Conservation (phyloP, 2,113 vertebrate species). For the Atrichornis clamosus region DNA sequence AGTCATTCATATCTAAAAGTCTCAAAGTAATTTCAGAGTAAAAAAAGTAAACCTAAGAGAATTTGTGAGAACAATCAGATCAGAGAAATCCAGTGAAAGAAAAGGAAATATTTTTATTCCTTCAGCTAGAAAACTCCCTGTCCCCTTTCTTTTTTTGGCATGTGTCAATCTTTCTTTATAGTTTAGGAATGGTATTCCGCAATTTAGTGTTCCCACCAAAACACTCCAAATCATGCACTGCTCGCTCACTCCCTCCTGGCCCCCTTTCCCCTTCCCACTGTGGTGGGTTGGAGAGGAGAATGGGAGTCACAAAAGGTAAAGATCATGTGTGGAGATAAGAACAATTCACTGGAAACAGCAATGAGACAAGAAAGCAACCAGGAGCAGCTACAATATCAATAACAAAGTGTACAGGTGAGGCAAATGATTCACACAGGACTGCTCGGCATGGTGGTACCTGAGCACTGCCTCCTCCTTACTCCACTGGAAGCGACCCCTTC, state of each 20-base stretch:
- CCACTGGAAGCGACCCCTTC: not conserved
- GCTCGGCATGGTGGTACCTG: not conserved
- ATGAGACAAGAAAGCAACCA: not conserved
- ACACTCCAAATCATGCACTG: not conserved
- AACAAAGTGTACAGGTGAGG: not conserved
- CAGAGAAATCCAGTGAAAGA: not conserved
- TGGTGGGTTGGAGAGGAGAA: not conserved
- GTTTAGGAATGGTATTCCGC: not conserved
- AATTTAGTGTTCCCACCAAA: not conserved
- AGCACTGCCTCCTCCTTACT: not conserved
- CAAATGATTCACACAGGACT: not conserved
- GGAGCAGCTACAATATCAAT: not conserved
- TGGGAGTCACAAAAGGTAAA: not conserved
- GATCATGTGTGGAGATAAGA: fast-evolving
- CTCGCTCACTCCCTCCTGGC: not conserved
- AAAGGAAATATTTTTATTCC: not conserved
- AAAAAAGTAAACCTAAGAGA: not conserved
- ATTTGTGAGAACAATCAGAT: not conserved
- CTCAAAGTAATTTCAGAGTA: not conserved
- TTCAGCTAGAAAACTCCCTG: not conserved
- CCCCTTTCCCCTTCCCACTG: not conserved
- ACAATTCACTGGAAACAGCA: not conserved
- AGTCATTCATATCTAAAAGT: not conserved
- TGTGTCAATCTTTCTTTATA: not conserved
- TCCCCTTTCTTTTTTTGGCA: too few species aligned